These are phyloP conservation scores for Poecilia velifera DNA, from an alignment of 2,797 vertebrate genomes.

Conservation along the genomic window DNA sequence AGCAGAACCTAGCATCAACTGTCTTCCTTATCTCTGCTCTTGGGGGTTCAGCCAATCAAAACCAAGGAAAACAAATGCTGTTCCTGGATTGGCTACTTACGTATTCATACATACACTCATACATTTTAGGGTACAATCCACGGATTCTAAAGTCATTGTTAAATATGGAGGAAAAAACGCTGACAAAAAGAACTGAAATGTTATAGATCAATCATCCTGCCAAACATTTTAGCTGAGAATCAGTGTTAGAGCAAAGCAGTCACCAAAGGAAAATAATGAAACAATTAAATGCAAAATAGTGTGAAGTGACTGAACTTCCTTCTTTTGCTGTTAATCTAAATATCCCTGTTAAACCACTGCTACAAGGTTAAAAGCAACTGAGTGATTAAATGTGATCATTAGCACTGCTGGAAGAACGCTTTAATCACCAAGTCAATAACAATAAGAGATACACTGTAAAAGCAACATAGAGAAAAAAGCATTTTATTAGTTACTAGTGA, in stretches of 20 bases:
- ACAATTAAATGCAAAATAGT: slow-evolving; percentile 12
- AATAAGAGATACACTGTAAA: slow-evolving; percentile 5
- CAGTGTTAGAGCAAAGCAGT: neutral
- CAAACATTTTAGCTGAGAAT: neutral
- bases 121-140: neutral
- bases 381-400: slow-evolving; percentile 35
- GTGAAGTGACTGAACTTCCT: slow-evolving; percentile 8
- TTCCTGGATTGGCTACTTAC: neutral
- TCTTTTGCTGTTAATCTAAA: slow-evolving; percentile 16
- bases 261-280: neutral
- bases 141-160: neutral
- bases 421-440: neutral
- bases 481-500: neutral
- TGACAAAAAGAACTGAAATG: neutral
- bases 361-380: slow-evolving; percentile 25
- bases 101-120: neutral
- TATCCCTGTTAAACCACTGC: slow-evolving; percentile 26
- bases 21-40: neutral
- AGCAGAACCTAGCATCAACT: neutral
- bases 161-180: neutral
- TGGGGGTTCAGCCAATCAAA: neutral
- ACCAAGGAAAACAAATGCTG: neutral
- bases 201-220: neutral
- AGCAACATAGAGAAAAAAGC: neutral
- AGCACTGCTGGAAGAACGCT: slow-evolving; percentile 4